Percentiles rank a stretch among this genome's conserved stretches.
phyloP scores from a whole-genome alignment of 2,888 invertebrate genomes.

The Rotaria magnacalcarata region DNA sequence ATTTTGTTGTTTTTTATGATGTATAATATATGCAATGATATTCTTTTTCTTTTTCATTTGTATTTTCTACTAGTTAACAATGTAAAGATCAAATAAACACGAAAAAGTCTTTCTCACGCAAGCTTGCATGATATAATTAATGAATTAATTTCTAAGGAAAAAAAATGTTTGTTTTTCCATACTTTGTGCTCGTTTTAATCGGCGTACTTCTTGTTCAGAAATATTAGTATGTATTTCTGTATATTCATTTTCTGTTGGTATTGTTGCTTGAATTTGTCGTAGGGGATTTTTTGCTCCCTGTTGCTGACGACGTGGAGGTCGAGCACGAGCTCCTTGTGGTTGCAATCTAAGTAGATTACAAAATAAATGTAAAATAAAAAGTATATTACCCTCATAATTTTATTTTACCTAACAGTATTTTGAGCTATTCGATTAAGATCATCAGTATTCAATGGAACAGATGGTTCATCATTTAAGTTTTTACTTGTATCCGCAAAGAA shows the following conservation, averaged over 20 bases:
- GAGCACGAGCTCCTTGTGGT: background rate
- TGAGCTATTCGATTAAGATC: slow-evolving; percentile 30
- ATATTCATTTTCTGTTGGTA: slow-evolving; percentile 11
- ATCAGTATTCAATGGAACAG: background rate
- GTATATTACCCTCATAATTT: background rate
- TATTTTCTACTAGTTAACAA: background rate
- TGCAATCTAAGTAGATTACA: slow-evolving; percentile 2
- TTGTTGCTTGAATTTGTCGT: slow-evolving; percentile 13
- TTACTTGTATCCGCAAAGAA: background rate
- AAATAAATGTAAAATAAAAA: background rate
- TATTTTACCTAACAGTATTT: background rate
- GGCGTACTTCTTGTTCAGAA: slow-evolving; percentile 10
- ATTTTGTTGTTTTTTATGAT: too few relatives aligned
- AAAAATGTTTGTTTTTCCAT: background rate
- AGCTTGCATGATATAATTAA: too few relatives aligned
- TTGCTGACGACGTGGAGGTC: slow-evolving; percentile 14
- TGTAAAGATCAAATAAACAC: too few relatives aligned
- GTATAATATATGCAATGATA: background rate
- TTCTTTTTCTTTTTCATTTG: background rate
- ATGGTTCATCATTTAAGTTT: background rate
- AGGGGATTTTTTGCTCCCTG: slow-evolving; percentile 35
- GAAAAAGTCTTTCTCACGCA: too few relatives aligned
- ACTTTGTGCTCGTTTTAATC: slow-evolving; percentile 30
- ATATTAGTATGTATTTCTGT: background rate
- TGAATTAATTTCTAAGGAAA: too few relatives aligned